A percentile compares a stretch with the other conserved stretches of the same genome.
Evolutionary conservation across 2,113 vertebrate species (phyloP).

Genomic region (Sinocyclocheilus anophthalmus): DNA sequence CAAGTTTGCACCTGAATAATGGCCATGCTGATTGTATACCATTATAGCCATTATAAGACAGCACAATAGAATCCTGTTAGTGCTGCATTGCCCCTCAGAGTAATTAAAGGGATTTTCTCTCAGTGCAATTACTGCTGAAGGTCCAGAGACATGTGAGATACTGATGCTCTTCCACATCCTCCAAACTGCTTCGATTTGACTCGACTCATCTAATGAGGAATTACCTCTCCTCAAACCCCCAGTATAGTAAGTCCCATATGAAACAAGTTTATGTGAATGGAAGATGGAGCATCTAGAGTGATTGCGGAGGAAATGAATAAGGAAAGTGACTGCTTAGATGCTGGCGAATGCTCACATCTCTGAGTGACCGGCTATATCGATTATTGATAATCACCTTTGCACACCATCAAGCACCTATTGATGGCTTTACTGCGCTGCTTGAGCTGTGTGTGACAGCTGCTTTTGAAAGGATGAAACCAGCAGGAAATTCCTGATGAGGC

Average conservation of each 20-base stretch:
- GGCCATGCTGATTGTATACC: constrained; percentile 54
- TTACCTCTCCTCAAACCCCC: constrained; percentile 6
- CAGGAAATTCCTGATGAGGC: constrained; percentile 19
- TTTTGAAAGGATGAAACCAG: constrained; percentile 52
- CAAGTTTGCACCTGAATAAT: constrained; percentile 52
- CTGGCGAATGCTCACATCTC: neutral
- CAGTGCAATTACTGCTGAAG: constrained; percentile 34
- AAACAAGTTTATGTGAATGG: neutral
- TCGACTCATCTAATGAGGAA: constrained; percentile 10
- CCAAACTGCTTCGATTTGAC: neutral
- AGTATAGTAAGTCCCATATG: neutral
- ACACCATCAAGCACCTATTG: constrained; percentile 30
- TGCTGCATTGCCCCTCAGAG: constrained; percentile 33
- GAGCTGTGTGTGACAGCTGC: constrained; percentile 46
- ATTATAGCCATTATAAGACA: constrained; percentile 63
- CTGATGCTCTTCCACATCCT: constrained; percentile 34
- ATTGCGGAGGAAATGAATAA: constrained; percentile 36
- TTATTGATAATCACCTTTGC: constrained; percentile 67
- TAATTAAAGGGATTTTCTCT: constrained; percentile 56
- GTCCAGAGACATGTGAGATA: constrained; percentile 31
- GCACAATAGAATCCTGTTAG: constrained; percentile 52
- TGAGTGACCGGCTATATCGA: constrained; percentile 68
- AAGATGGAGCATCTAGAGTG: neutral
- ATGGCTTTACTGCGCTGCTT: constrained; percentile 47
- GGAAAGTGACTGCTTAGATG: constrained; percentile 40